phyloP scores from a whole-genome alignment of 2,113 vertebrate genomes.

The Odontophorus gujanensis region DNA sequence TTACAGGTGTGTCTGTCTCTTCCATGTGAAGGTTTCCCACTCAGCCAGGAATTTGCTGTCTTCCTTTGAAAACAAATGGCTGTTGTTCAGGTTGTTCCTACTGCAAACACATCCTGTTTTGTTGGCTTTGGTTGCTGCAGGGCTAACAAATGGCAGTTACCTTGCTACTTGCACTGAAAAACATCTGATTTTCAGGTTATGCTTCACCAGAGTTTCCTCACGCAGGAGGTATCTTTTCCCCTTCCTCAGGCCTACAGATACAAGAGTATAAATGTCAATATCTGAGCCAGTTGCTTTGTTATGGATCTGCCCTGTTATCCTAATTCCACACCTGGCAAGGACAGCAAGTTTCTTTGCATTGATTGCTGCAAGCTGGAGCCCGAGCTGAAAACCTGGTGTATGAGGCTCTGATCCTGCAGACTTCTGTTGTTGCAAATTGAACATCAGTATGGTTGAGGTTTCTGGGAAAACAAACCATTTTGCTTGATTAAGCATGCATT shows the following conservation, averaged over 20 bases:
- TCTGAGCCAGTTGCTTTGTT: not conserved
- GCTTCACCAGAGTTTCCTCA: not conserved
- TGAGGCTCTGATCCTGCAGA: not conserved
- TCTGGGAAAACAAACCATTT: not conserved
- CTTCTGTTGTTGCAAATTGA: not conserved
- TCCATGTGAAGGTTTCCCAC: not conserved
- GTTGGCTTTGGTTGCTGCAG: not conserved
- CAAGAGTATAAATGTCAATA: not conserved
- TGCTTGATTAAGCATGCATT: not conserved
- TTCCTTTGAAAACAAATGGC: not conserved
- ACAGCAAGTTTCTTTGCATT: not conserved
- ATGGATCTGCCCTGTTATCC: not conserved
- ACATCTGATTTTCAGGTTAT: not conserved
- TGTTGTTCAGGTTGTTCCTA: not conserved
- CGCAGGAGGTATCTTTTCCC: not conserved
- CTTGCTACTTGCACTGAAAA: not conserved
- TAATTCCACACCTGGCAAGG: not conserved
- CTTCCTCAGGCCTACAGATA: not conserved
- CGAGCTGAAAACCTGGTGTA: not conserved
- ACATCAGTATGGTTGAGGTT: not conserved
- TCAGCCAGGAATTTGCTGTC: not conserved
- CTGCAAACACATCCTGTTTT: not conserved
- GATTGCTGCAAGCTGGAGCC: not conserved
- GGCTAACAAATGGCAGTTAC: not conserved
- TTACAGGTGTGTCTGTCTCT: constrained; percentile 16